Percentiles rank a stretch among this genome's conserved stretches.
Evolutionary conservation across 2,888 invertebrate genomes (phyloP).

Genomic region (Sympetrum striolatum): DNA sequence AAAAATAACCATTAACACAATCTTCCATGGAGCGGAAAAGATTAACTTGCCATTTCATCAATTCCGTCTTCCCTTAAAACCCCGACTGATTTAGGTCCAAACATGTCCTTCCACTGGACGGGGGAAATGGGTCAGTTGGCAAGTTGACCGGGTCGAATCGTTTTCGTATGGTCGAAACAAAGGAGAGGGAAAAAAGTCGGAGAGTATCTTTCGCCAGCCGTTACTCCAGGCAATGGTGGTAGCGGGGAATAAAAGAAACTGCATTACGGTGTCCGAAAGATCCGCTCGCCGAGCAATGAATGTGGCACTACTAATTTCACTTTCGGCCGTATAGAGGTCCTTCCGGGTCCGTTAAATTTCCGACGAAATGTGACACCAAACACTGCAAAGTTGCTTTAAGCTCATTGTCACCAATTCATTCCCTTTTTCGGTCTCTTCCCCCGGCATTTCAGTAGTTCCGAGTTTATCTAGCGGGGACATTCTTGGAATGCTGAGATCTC

Average conservation of each 20-base stretch:
- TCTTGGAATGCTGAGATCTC: too few species aligned
- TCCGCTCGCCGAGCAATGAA: neutral
- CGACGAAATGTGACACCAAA: neutral
- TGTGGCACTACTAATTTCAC: neutral
- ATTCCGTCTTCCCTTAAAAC: neutral
- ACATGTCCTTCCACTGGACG: neutral
- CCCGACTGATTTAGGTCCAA: neutral
- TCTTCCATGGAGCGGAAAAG: neutral
- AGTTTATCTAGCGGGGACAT: neutral
- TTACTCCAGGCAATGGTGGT: neutral
- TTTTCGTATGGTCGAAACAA: neutral
- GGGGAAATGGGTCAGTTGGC: slow-evolving; percentile 18
- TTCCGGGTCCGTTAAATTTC: neutral
- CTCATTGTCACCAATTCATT: neutral
- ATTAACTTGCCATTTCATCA: slow-evolving; percentile 4
- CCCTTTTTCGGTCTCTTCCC: neutral
- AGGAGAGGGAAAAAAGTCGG: neutral
- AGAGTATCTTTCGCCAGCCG: neutral
- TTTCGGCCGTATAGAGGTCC: neutral
- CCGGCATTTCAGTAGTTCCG: neutral
- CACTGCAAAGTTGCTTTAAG: neutral
- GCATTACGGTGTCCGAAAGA: neutral
- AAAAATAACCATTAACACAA: neutral
- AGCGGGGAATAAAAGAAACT: neutral
- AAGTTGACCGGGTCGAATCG: slow-evolving; percentile 12